Evolutionary conservation across 2,888 invertebrate species (phyloP).

Genomic region (Pyrochroa serraticornis): DNA sequence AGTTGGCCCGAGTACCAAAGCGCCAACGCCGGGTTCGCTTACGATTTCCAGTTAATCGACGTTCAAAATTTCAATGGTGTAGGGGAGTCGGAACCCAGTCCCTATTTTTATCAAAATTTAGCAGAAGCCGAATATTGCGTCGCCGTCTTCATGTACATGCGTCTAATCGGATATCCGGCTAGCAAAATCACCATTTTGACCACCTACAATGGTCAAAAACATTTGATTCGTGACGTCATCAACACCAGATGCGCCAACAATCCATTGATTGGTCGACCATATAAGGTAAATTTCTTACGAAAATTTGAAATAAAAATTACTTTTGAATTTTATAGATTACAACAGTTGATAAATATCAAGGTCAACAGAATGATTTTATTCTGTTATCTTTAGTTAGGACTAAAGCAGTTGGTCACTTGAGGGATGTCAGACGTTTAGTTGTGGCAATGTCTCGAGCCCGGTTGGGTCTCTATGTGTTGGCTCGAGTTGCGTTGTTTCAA

Average conservation of each 20-base stretch:
- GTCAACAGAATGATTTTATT: constrained; percentile 99
- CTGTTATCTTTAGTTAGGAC: constrained; percentile 95
- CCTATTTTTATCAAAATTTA: constrained; percentile 96
- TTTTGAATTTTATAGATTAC: constrained; percentile 66
- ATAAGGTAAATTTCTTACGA: constrained; percentile 64
- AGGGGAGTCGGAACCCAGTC: constrained; percentile 97
- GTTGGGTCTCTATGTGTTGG: constrained; percentile 95
- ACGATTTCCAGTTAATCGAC: constrained; percentile 94
- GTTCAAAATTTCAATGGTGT: constrained; percentile 96
- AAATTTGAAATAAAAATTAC: not conserved
- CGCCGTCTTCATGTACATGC: constrained; percentile 98
- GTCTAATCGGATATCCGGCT: constrained; percentile 94
- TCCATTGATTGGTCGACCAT: constrained; percentile 91
- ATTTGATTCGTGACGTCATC: constrained; percentile 94
- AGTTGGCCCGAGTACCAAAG: constrained; percentile 82
- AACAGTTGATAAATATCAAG: constrained; percentile 99
- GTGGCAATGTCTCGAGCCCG: constrained; percentile 98
- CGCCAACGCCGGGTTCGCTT: constrained; percentile 91
- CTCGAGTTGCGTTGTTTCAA: constrained; percentile 87
- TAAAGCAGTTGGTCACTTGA: constrained; percentile 94
- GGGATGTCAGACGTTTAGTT: constrained; percentile 94
- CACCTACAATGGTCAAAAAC: constrained; percentile 99
- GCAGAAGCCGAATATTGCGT: constrained; percentile 95
- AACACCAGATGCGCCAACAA: constrained; percentile 92
- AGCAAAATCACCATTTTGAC: constrained; percentile 96